phyloP scores from a whole-genome alignment of 2,888 invertebrate species.

The Hydroisotoma schaefferi region DNA sequence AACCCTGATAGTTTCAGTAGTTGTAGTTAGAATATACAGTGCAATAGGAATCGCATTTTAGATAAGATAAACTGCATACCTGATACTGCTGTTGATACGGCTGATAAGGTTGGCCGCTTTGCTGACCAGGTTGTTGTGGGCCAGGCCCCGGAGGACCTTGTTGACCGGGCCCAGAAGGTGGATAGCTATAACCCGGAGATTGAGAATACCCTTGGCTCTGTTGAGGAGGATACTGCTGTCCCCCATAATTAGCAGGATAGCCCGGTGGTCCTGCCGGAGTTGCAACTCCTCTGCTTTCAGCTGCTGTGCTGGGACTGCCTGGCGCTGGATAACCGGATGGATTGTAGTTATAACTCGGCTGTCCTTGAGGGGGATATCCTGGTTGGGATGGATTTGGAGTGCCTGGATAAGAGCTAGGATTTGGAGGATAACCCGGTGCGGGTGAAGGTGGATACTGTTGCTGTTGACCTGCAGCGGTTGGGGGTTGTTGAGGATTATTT shows the following conservation, averaged over 20 bases:
- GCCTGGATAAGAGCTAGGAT: slow-evolving; percentile 36
- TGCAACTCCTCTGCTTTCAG: slow-evolving; percentile 27
- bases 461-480: slow-evolving; percentile 26
- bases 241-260: slow-evolving; percentile 24
- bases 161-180: slow-evolving; percentile 50
- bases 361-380: slow-evolving; percentile 58
- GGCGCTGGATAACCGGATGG: slow-evolving; percentile 61
- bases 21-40: neutral
- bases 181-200: slow-evolving; percentile 46
- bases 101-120: slow-evolving; percentile 45
- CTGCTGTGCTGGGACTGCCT: slow-evolving; percentile 50
- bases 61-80: slow-evolving; percentile 13
- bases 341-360: slow-evolving; percentile 53
- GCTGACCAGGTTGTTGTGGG: slow-evolving; percentile 43
- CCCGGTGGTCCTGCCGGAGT: slow-evolving; percentile 31
- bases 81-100: slow-evolving; percentile 58
- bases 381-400: slow-evolving; percentile 31
- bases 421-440: slow-evolving; percentile 40
- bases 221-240: slow-evolving; percentile 38
- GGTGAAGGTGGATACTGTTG: slow-evolving; percentile 43
- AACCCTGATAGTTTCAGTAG: slow-evolving; percentile 28
- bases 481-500: slow-evolving; percentile 28
- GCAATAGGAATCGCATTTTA: neutral
- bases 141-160: slow-evolving; percentile 54
- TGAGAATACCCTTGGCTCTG: slow-evolving; percentile 48